Evolutionary conservation across 2,113 vertebrate species (phyloP).

Genomic region (Dromiciops gliroides): DNA sequence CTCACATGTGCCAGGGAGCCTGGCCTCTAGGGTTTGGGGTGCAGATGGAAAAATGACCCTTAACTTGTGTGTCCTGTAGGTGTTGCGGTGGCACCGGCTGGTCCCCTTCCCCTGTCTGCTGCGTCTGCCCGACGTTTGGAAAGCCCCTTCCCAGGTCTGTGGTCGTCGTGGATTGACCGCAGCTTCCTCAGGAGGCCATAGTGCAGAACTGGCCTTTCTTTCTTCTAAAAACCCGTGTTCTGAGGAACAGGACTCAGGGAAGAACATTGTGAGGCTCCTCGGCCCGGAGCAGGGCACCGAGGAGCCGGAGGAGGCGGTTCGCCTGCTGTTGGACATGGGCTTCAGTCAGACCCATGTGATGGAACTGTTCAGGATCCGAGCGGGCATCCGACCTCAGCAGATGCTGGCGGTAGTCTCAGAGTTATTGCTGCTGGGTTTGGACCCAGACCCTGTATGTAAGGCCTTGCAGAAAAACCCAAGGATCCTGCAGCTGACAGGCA

Average conservation of each 20-base stretch:
- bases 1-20: too few relatives aligned
- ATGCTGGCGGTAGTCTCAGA: constrained; percentile 75
- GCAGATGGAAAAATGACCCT: neutral
- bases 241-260: neutral
- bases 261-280: neutral
- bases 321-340: constrained; percentile 85
- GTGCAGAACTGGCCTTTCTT: neutral
- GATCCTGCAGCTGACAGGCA: constrained; percentile 76
- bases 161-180: neutral
- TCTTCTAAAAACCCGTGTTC: neutral
- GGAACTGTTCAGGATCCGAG: constrained; percentile 71
- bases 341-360: constrained; percentile 84
- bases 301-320: constrained; percentile 46
- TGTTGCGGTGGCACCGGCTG: constrained; percentile 1
- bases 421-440: constrained; percentile 86
- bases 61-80: constrained; percentile 45
- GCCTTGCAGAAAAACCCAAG: constrained; percentile 85
- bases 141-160: neutral
- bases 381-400: constrained; percentile 51
- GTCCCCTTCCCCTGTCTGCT: neutral
- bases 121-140: neutral
- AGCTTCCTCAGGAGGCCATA: neutral
- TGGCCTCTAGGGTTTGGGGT: too few relatives aligned
- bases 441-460: constrained; percentile 78
- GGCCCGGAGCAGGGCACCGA: neutral